Conservation (phyloP, 1,140 invertebrate genomes). For the Leptinotarsa lineolata region DNA sequence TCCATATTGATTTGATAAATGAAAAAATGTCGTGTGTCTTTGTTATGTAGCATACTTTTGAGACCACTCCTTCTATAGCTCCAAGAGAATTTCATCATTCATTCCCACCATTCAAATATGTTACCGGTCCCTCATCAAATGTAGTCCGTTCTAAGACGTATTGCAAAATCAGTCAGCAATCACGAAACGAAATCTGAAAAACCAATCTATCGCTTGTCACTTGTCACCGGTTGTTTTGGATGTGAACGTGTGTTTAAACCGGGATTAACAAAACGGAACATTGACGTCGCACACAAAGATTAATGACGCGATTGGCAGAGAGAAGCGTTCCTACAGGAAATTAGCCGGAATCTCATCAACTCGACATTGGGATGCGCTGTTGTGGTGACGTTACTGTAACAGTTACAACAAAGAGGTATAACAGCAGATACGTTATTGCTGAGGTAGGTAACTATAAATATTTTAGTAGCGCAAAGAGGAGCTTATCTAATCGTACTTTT, state of each 20-base stretch:
- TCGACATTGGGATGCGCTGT: not conserved
- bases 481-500: no score
- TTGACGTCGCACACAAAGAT: slow-evolving; percentile 46
- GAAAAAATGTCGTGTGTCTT: no score
- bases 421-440: no score
- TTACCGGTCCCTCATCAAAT: no score
- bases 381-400: not conserved
- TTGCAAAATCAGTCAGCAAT: slow-evolving; percentile 32
- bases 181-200: slow-evolving; percentile 47
- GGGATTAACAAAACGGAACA: slow-evolving; percentile 45
- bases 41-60: no score
- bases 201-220: slow-evolving; percentile 49
- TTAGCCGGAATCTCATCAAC: slow-evolving; percentile 33
- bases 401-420: not conserved
- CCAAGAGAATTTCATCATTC: no score
- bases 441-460: no score
- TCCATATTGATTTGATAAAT: no score
- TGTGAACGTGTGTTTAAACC: slow-evolving; percentile 46
- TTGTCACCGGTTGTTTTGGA: slow-evolving; percentile 47
- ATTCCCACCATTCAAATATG: no score
- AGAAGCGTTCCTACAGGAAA: slow-evolving; percentile 46
- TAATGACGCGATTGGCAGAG: slow-evolving; percentile 47
- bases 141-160: no score
- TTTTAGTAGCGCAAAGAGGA: no score
- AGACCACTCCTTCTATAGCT: no score